Evolutionary conservation across 1,140 invertebrate species (phyloP).

Genomic region (Leptestheria dahalacensis): DNA sequence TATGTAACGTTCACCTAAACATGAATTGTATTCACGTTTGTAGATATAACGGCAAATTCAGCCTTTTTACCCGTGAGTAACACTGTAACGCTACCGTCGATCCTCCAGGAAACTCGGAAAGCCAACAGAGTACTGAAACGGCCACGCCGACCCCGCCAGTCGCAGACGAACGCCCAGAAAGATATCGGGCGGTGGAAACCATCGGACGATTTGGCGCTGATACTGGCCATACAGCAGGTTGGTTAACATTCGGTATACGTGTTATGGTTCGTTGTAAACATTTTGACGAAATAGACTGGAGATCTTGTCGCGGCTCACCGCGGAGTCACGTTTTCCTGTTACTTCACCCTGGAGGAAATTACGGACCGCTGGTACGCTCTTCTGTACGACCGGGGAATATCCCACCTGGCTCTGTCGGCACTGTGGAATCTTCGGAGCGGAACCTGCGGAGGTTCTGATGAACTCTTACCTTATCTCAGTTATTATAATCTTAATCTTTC

Average conservation of each 20-base stretch:
- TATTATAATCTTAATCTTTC: neutral
- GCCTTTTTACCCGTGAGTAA: neutral
- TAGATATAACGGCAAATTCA: neutral
- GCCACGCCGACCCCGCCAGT: constrained; percentile 29
- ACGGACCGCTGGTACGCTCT: constrained; percentile 91
- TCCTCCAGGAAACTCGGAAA: constrained; percentile 1
- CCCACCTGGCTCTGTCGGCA: constrained; percentile 69
- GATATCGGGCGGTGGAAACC: constrained; percentile 93
- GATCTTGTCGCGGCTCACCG: constrained; percentile 73
- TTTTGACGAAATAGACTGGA: too few species aligned
- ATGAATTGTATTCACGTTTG: constrained; percentile 17
- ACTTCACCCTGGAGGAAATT: constrained; percentile 84
- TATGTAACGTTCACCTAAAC: constrained; percentile 16
- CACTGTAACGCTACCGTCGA: neutral
- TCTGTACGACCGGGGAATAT: constrained; percentile 77
- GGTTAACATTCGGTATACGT: constrained; percentile 22
- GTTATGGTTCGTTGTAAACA: too few species aligned
- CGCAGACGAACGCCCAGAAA: constrained; percentile 50
- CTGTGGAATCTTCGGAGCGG: too few species aligned
- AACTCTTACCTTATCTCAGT: constrained; percentile 21
- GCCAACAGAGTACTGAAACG: constrained; percentile 17
- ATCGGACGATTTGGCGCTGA: constrained; percentile 84
- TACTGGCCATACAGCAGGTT: constrained; percentile 84
- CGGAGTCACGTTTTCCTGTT: constrained; percentile 89
- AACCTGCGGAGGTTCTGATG: too few species aligned